phyloP scores from a whole-genome alignment of 2,113 vertebrate genomes.

The Platysteira castanea region DNA sequence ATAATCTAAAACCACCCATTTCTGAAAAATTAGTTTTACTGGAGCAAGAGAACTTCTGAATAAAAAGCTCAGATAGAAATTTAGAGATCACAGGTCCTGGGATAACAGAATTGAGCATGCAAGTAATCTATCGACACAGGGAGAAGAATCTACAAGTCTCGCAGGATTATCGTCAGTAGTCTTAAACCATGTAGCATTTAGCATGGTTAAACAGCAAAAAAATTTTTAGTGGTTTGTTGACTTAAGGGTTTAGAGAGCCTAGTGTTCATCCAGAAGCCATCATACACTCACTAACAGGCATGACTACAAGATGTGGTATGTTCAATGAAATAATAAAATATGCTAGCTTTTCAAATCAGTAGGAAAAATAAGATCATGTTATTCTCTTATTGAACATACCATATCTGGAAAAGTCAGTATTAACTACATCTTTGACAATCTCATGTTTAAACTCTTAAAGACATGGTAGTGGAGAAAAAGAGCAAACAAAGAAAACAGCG shows the following conservation, averaged over 20 bases:
- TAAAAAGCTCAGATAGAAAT: neutral
- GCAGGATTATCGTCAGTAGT: neutral
- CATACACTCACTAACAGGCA: neutral
- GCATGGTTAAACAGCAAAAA: neutral
- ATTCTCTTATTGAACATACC: neutral
- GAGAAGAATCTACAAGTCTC: neutral
- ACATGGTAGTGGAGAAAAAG: neutral
- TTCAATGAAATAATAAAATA: neutral
- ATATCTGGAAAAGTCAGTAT: neutral
- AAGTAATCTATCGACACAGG: neutral
- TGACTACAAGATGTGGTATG: neutral
- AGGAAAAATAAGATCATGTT: neutral
- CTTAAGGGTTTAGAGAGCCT: neutral
- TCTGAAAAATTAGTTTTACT: neutral
- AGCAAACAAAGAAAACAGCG: neutral
- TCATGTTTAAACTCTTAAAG: neutral
- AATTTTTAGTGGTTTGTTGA: neutral
- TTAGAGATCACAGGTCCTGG: neutral
- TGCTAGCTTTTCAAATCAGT: neutral
- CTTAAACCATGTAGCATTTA: neutral
- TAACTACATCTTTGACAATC: neutral
- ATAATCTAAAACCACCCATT: neutral
- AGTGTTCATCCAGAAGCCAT: neutral
- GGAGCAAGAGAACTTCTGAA: neutral
- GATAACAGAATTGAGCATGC: neutral